Base-by-base conservation (phyloP, 2,888 invertebrate genomes). In the Linyphia triangularis region DNA sequence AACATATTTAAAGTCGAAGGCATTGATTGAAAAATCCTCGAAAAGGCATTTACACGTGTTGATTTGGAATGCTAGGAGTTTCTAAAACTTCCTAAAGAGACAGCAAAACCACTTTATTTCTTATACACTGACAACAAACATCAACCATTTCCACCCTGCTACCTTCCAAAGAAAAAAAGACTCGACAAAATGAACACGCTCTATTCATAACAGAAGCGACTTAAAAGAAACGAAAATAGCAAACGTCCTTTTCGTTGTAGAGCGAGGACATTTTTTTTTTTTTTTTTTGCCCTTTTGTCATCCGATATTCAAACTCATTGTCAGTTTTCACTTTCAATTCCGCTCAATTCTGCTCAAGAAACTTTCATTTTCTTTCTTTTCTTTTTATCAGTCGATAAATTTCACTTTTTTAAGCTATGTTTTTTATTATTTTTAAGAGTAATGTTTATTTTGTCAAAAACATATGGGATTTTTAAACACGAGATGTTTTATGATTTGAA, bases 271-370 rank as follows among this genome's bases (percentile, higher is more conserved):
- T 70, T 43, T 43, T 43, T 24, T 70, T 70, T 70, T n/a, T 24
- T 43, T 43, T 70, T 70, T 40, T 70, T 16, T 19, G 37, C 16
- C 9, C 43, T 28, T 26, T 70, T 70, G 70, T 70, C 70, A 70
- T 70, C 10, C 43, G 70, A 70, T 70, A 70, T 70, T 70, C 43
- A 28, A 70, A 28, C 43, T 70, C 70, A 70, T 70, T 70, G 51
- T 70, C 43, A 51, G 24, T 70, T 70, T 70, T 70, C 51, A 43
- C 70, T 70, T 70, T 26, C 40, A 37, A 70, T 70, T 70, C 28
- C 24, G 43, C 26, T 43, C 26, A 26, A 43, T 43, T 33, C 28
- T 26, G 16, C 33, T 16, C 26, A n/a, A 19, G 0, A 0, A 1
- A 28, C 13, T 16, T 24, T 40, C 24, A 43, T 70, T 70, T 70